A percentile compares a stretch with the other conserved stretches of the same genome.
phyloP scores from a whole-genome alignment of 2,797 vertebrate species.

The Perodicticus potto region DNA sequence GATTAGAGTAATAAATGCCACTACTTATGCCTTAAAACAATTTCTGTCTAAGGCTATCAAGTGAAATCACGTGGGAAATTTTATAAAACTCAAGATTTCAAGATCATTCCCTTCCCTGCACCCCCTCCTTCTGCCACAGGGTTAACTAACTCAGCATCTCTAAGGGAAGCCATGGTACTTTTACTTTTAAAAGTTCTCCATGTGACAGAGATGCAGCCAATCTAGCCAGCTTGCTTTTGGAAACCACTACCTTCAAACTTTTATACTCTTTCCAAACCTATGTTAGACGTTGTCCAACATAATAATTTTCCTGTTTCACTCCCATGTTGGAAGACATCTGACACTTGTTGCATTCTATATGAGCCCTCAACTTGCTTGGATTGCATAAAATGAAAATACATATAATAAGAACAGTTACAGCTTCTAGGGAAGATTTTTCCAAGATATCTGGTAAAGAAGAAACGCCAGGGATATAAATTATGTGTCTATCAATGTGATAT shows the following conservation, averaged over 20 bases:
- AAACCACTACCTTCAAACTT: slow-evolving; percentile 12
- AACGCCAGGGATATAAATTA: no score
- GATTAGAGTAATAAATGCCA: background rate
- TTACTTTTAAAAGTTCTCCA: background rate
- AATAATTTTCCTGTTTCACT: no score
- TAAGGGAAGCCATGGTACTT: background rate
- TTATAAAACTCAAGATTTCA: slow-evolving; percentile 42
- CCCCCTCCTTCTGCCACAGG: background rate
- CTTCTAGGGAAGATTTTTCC: no score
- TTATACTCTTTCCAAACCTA: background rate
- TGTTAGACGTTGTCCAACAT: no score
- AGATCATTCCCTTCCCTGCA: background rate
- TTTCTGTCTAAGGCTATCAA: background rate
- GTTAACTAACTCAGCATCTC: background rate
- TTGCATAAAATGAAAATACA: no score
- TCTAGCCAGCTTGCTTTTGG: background rate
- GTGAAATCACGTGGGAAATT: slow-evolving; percentile 21
- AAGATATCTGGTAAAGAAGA: no score
- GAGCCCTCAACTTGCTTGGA: no score
- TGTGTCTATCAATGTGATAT: no score
- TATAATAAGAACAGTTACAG: no score
- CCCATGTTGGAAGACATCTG: no score
- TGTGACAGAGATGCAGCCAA: slow-evolving; percentile 1
- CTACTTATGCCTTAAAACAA: background rate
- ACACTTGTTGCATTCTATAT: no score